These are phyloP conservation scores for Cynopterus sphinx DNA, from an alignment of 2,797 vertebrate genomes.

Conservation along the genomic window DNA sequence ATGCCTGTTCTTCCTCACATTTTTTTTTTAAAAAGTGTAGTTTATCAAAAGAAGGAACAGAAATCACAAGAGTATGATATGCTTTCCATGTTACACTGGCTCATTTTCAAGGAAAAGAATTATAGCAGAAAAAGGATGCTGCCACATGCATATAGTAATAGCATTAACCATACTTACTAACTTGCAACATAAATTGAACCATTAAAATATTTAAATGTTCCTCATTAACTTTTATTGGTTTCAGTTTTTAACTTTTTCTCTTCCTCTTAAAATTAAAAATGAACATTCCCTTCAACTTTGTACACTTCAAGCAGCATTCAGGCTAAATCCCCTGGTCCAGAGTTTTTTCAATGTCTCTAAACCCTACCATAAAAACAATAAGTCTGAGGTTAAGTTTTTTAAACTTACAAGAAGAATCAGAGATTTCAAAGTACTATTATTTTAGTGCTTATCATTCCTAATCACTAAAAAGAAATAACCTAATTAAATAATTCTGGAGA, in stretches of 20 bases:
- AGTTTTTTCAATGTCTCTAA: background rate
- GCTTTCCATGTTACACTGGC: slow-evolving; percentile 27
- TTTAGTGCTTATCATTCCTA: background rate
- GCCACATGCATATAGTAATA: slow-evolving; percentile 67
- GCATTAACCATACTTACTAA: slow-evolving; percentile 71
- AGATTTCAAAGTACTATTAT: background rate
- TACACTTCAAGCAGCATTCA: slow-evolving; percentile 46
- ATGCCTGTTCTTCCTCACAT: background rate
- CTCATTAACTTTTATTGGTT: slow-evolving; percentile 81
- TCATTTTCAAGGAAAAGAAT: slow-evolving; percentile 76
- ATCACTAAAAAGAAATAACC: background rate
- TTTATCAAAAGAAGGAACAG: slow-evolving; percentile 57
- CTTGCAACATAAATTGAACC: slow-evolving; percentile 80
- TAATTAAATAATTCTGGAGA: background rate
- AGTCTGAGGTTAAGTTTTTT: background rate
- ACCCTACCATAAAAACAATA: background rate
- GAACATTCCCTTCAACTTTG: background rate
- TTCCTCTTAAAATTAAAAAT: slow-evolving; percentile 77
- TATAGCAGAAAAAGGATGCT: slow-evolving; percentile 68
- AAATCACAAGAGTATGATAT: slow-evolving; percentile 22
- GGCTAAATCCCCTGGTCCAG: background rate
- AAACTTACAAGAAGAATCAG: background rate
- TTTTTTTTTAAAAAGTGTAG: background rate
- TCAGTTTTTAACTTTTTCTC: slow-evolving; percentile 74
- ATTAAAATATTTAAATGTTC: slow-evolving; percentile 65